These are phyloP conservation scores for Yasuhikotakia modesta DNA, from an alignment of 2,797 vertebrate species.

Conservation along the genomic window DNA sequence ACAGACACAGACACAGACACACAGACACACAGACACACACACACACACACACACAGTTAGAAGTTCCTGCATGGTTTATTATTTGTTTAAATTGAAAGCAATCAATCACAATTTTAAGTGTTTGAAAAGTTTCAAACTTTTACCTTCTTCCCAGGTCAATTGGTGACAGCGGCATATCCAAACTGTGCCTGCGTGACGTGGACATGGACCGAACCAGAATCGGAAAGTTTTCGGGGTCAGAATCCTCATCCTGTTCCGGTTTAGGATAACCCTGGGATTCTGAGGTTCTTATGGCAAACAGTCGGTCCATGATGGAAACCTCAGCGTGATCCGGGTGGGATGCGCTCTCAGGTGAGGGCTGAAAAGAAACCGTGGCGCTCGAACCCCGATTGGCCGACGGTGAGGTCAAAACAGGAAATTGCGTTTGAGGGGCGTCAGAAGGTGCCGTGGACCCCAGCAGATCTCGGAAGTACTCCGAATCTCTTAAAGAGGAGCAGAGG, in stretches of 20 bases:
- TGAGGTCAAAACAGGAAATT: slow-evolving; percentile 7
- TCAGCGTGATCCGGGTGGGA: slow-evolving; percentile 30
- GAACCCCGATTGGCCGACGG: not conserved
- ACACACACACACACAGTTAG: too few species aligned
- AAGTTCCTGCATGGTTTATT: too few species aligned
- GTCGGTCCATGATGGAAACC: slow-evolving; percentile 50
- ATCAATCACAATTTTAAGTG: too few species aligned
- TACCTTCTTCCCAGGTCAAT: slow-evolving; percentile 82
- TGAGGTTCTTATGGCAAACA: slow-evolving; percentile 57
- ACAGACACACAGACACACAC: not conserved
- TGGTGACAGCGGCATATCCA: slow-evolving; percentile 83
- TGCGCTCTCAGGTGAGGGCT: slow-evolving; percentile 18
- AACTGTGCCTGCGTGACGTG: slow-evolving; percentile 85
- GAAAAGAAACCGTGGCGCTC: not conserved
- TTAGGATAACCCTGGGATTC: slow-evolving; percentile 45
- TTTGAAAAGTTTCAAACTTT: slow-evolving; percentile 21
- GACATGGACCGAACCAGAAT: slow-evolving; percentile 80
- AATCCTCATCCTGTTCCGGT: slow-evolving; percentile 52
- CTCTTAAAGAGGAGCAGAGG: slow-evolving; percentile 76
- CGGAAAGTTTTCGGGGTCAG: slow-evolving; percentile 75
- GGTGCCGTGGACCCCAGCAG: slow-evolving; percentile 62
- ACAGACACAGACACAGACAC: too few species aligned
- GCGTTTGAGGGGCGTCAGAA: not conserved
- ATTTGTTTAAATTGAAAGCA: too few species aligned
- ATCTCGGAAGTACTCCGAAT: slow-evolving; percentile 86